Evolutionary conservation across 2,888 invertebrate genomes (phyloP), one percentile per base, ranked within the genome.

Genomic region (Drosophila lacicola): DNA sequence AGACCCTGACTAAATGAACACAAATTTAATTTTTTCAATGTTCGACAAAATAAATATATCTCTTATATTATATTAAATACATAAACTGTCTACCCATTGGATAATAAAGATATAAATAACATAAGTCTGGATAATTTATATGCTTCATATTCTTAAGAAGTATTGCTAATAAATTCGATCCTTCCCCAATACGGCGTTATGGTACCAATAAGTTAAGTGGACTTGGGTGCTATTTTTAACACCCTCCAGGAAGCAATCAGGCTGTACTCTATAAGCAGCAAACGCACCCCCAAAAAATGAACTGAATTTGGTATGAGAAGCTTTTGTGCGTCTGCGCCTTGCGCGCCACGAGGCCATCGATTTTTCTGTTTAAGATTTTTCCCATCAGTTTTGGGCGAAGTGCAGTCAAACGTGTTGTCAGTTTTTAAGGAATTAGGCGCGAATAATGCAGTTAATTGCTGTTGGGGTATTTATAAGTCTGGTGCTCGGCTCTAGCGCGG

Each of bases 401-500:
- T 44, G 61, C 50, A 55, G 45, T 29, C 45, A 8, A 37, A 47
- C 56, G 74, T 54, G 57, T 53, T 58, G 37, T 8, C 9, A 45
- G n/a, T 45, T 54, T 46, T 9, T 44, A 13, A 2, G 13, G 33
- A 53, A 56, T 50, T 29, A n/a, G 21, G 19, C 39, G 4, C 39
- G 49, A 78, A 87, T 78, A 75, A 90, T 91, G 90, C 75, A 84
- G 67, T 62, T 78, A 56, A 74, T 83, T 70, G 77, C 78, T 57
- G 55, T 82, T n/a, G 68, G 64, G n/a, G 34, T 88, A 39, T 70
- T 85, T 50, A 63, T 91, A 61, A 78, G 80, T 63, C 68, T 91
- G 73, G 74, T 76, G 45, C 60, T 76, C 44, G 62, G 77, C 34
- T 82, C 91, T 29, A 89, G 90, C 45, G 94, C 92, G 6, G 94